Evolutionary conservation across 2,888 invertebrate species (phyloP).

Genomic region (Ormyrus labotus): DNA sequence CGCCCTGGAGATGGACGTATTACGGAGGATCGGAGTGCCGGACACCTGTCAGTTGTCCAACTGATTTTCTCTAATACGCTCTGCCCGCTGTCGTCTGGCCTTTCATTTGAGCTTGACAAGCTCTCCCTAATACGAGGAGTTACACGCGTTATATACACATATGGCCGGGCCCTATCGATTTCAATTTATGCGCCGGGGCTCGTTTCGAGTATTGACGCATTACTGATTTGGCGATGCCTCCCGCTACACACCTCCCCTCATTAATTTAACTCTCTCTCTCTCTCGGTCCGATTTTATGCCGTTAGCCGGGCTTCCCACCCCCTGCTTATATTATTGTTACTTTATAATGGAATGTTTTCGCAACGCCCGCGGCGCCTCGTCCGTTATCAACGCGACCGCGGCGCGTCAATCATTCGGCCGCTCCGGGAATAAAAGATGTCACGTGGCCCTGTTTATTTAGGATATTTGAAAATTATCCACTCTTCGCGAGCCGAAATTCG

Average conservation of each 20-base stretch:
- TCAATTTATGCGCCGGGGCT: conserved; percentile 30
- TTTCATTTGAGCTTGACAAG: conserved; percentile 49
- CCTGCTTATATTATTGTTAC: neutral
- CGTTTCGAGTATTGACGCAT: conserved; percentile 34
- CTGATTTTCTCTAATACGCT: conserved; percentile 55
- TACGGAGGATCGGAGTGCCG: conserved; percentile 22
- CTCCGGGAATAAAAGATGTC: too few species aligned
- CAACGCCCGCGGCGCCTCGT: neutral
- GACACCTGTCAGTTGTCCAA: conserved; percentile 58
- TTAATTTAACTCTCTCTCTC: neutral
- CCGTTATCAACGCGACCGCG: neutral
- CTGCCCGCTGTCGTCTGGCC: conserved; percentile 50
- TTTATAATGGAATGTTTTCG: conserved; percentile 4
- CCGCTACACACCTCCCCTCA: too few species aligned
- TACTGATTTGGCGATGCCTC: conserved; percentile 22
- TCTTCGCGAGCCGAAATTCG: too few species aligned
- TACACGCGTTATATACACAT: neutral
- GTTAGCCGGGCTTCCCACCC: neutral
- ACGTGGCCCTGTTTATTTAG: too few species aligned
- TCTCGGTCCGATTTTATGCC: conserved; percentile 20
- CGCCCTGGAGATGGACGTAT: conserved; percentile 35
- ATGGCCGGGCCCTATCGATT: conserved; percentile 32
- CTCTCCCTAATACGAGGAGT: conserved; percentile 33
- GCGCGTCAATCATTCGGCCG: neutral
- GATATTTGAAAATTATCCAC: too few species aligned